Percentiles rank a stretch among this genome's conserved stretches.
phyloP scores from a whole-genome alignment of 2,113 vertebrate genomes.

The Mellivora capensis region DNA sequence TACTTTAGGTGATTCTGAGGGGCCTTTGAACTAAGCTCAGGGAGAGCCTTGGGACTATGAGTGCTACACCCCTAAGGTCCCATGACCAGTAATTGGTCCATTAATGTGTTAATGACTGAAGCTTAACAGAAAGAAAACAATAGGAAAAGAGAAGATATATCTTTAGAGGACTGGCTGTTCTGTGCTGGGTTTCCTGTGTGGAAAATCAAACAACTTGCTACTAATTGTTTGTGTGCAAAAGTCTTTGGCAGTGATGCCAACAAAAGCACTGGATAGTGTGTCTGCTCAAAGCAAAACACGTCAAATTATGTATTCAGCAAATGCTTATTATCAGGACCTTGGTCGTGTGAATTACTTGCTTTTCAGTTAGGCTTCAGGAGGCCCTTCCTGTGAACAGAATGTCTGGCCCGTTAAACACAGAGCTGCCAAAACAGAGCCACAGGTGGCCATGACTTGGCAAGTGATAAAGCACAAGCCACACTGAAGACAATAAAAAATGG shows the following conservation, averaged over 20 bases:
- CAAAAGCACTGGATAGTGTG: slow-evolving; percentile 77
- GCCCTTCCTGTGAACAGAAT: slow-evolving; percentile 70
- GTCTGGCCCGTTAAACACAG: slow-evolving; percentile 47
- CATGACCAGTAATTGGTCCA: not conserved
- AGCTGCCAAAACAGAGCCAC: slow-evolving; percentile 75
- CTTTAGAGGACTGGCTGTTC: slow-evolving; percentile 74
- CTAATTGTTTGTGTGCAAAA: slow-evolving; percentile 76
- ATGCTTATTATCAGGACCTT: slow-evolving; percentile 72
- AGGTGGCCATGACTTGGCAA: slow-evolving; percentile 80
- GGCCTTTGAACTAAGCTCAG: not conserved
- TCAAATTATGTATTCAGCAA: slow-evolving; percentile 75
- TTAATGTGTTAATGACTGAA: slow-evolving; percentile 23
- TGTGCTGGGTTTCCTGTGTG: slow-evolving; percentile 76
- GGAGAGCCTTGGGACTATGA: not conserved
- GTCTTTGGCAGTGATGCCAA: slow-evolving; percentile 78
- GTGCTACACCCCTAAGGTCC: not conserved
- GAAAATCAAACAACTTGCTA: slow-evolving; percentile 67
- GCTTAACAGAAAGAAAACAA: slow-evolving; percentile 71
- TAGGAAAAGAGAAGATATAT: slow-evolving; percentile 53
- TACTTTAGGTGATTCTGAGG: not conserved
- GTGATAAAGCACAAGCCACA: slow-evolving; percentile 65
- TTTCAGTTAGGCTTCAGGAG: slow-evolving; percentile 67
- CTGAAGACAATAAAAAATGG: slow-evolving; percentile 69
- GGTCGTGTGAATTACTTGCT: slow-evolving; percentile 63
- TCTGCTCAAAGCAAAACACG: slow-evolving; percentile 76